Base-by-base conservation (phyloP, 2,888 invertebrate species). In the Smittia aterrima region DNA sequence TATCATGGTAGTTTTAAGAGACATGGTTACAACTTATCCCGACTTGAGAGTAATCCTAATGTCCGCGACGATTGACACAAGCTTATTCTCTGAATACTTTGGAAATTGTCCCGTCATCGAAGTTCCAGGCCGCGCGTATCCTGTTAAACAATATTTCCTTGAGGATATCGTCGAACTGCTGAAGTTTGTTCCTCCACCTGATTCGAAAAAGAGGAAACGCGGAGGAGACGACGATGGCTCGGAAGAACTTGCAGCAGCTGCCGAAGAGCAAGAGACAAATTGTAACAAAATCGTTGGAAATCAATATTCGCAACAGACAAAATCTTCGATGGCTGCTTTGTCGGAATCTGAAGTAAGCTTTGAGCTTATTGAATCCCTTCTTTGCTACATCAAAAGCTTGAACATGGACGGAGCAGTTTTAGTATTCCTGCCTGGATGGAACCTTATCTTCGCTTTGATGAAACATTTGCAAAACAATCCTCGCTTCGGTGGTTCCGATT, bases 21-120 rank as follows among this genome's bases (percentile, higher is more conserved):
- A 98, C 81, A 96, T 99, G 96, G 90, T 96, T 1, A 92, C 92
- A 76, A 89, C 91, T 0, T 96, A 95, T 84, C 95, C 96, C 0
- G 95, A 98, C 78, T 83, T 99, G 24, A 87, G 96, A 40, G 89
- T 99, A 7, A 92, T 99, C 74, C 89, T 99, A 32, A 98, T 99
- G 98, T 98, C 98, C 0, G 98, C 98, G 9, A 98, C 98, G 0
- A 96, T 99, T 53, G 98, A 99, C 79, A 97, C 96, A 0, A 88
- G 92, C 0, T 85, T 98, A 1, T 99, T 99, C 83, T 90, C 92
- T 0, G 87, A 90, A 25, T 99, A 98, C 83, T 99, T 98, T 84
- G 94, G 93, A 74, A 86, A 90, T 77, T 95, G 95, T 79, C 93
- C 95, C 20, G 75, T 75, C 40, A 47, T 77, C 89, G 96, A 6